phyloP scores from a whole-genome alignment of 1,140 invertebrate genomes.

The Atta colombica region DNA sequence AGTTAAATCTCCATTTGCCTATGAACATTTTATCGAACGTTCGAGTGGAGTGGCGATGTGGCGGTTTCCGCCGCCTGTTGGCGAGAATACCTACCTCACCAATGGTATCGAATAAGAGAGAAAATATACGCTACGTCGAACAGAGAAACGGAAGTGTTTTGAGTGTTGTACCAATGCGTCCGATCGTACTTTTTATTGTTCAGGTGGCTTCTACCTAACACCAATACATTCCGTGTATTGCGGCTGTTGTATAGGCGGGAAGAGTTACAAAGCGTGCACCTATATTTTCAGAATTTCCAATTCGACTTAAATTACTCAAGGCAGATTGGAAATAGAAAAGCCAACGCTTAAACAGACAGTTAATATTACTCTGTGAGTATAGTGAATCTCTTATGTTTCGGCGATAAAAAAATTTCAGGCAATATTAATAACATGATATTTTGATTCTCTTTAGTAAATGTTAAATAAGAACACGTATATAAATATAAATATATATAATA shows the following conservation, averaged over 20 bases:
- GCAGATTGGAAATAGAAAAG: conserved; percentile 24
- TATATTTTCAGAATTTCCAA: conserved; percentile 41
- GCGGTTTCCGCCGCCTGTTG: conserved; percentile 30
- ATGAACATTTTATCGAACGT: conserved; percentile 48
- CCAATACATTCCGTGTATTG: conserved; percentile 3
- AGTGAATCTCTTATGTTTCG: background rate
- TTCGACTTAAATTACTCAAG: conserved; percentile 48
- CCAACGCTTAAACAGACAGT: conserved; percentile 20
- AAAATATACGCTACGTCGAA: conserved; percentile 49
- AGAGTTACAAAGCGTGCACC: conserved; percentile 19
- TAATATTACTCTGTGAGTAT: conserved; percentile 11
- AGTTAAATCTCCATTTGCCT: conserved; percentile 55
- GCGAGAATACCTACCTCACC: conserved; percentile 21
- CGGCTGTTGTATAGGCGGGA: background rate
- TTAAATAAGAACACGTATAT: background rate
- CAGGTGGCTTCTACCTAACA: conserved; percentile 42
- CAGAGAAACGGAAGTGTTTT: conserved; percentile 40
- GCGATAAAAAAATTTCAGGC: background rate
- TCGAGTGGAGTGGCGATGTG: background rate
- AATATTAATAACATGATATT: background rate
- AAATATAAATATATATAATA: background rate
- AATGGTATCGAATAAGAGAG: conserved; percentile 34
- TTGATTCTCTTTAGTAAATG: background rate
- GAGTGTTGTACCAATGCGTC: conserved; percentile 30
- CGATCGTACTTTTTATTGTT: conserved; percentile 51